A percentile compares a stretch with the other conserved stretches of the same genome.
phyloP scores from a whole-genome alignment of 2,113 vertebrate species.

The Neolamprologus sp. region DNA sequence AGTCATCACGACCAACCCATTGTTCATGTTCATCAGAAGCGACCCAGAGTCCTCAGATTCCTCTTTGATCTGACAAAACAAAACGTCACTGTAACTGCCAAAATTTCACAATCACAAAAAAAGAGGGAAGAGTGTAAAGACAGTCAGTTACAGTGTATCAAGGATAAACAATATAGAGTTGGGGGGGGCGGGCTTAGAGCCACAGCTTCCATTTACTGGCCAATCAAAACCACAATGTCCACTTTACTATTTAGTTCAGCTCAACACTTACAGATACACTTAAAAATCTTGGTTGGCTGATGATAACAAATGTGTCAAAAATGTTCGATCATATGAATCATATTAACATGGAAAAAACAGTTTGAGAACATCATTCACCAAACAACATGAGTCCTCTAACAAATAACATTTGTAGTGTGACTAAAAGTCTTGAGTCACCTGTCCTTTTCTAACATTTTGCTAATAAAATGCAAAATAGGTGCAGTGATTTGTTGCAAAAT shows the following conservation, averaged over 20 bases:
- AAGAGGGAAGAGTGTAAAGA: rapidly evolving
- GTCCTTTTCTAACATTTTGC: neutral
- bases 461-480: neutral
- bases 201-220: neutral
- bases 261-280: neutral
- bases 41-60: neutral
- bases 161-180: neutral
- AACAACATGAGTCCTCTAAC: neutral
- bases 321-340: neutral
- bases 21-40: neutral
- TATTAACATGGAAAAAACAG: neutral
- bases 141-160: neutral
- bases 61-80: conserved; percentile 5
- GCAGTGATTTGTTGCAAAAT: neutral
- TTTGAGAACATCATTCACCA: neutral
- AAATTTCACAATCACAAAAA: neutral
- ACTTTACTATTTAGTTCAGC: conserved; percentile 38
- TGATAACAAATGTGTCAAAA: neutral
- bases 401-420: neutral
- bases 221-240: conserved; percentile 29
- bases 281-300: neutral
- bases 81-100: neutral
- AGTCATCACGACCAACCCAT: conserved; percentile 35
- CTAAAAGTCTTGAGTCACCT: neutral
- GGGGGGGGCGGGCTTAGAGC: neutral